Evolutionary conservation across 1,140 invertebrate species (phyloP), one percentile per base, ranked within the genome.

Genomic region (Hycleus cichorii): DNA sequence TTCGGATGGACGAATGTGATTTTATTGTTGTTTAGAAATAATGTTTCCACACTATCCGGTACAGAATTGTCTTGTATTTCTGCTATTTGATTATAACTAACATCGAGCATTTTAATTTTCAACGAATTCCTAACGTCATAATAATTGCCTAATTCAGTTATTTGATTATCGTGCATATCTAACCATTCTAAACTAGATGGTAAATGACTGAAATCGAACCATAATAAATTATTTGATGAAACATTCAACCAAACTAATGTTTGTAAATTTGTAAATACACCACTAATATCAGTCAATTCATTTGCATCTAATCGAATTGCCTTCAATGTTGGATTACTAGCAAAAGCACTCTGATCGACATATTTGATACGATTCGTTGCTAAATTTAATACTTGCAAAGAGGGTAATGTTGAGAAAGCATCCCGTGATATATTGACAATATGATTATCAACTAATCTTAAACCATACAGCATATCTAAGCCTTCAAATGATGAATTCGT

Each of bases 11-110:
- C 83, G 50, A 76, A 79, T 38, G 78, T 73, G 63, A 90, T 87
- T 48, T 80, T 78, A 73, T 92, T 91, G 73, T 90, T 83, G 69
- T 90, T 89, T 47, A 91, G 75, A 66, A 85, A 82, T 56, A 91
- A 73, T 43, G 84, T 86, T 71, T 89, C 85, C 1, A 91, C 80
- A 43, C 82, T 85, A 66, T 85, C 81, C 0, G 89, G 89, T 64
- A 91, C 78, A 1, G 82, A 84, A 39, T 80, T 78, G 5, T 84
- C 83, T 11, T 79, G 80, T 26, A 91, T 75, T 67, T 83, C 78
- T 51, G 77, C 80, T 64, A 91, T 80, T 40, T 80, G 78, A 73
- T 91, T 91, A 69, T 81, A 83, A 74, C 86, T 89, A 42, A 82
- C 82, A 71, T 90, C 88, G 46, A 91, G 75, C 73, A 87, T 81